Conservation (phyloP, 2,797 vertebrate genomes). For the Bovichtus diacanthus region DNA sequence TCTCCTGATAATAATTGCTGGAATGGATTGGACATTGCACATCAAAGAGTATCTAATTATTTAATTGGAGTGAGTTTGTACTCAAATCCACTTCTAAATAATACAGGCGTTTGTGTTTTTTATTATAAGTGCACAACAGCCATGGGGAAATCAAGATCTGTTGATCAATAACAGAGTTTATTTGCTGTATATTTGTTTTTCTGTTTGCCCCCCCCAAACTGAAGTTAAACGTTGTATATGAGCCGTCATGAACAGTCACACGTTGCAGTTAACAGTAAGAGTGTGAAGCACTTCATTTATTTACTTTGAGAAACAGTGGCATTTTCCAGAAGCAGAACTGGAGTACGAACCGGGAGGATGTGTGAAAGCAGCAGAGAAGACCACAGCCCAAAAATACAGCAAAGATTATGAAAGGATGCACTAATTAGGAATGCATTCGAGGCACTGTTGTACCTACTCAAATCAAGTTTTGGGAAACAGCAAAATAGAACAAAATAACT, state of each 20-base stretch:
- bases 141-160: conserved; percentile 13
- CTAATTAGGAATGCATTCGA: conserved; percentile 18
- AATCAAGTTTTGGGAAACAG: conserved; percentile 15
- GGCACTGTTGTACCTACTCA: not conserved
- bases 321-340: not conserved
- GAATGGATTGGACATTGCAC: not conserved
- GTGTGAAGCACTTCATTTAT: not conserved
- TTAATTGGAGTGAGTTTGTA: conserved; percentile 1
- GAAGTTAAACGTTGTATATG: conserved; percentile 1
- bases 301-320: not conserved
- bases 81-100: conserved; percentile 17
- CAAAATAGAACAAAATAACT: conserved; percentile 28
- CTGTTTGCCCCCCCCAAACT: not conserved
- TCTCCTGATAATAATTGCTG: not conserved
- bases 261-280: not conserved
- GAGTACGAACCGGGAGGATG: not conserved
- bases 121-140: conserved; percentile 7
- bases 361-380: conserved; percentile 1
- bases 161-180: conserved; percentile 24
- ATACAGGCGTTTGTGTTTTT: conserved; percentile 2
- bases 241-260: not conserved
- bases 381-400: not conserved
- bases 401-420: conserved; percentile 13
- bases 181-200: not conserved
- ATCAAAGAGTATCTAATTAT: not conserved